Base-by-base conservation (phyloP, 2,888 invertebrate genomes). In the Phortica okadai region DNA sequence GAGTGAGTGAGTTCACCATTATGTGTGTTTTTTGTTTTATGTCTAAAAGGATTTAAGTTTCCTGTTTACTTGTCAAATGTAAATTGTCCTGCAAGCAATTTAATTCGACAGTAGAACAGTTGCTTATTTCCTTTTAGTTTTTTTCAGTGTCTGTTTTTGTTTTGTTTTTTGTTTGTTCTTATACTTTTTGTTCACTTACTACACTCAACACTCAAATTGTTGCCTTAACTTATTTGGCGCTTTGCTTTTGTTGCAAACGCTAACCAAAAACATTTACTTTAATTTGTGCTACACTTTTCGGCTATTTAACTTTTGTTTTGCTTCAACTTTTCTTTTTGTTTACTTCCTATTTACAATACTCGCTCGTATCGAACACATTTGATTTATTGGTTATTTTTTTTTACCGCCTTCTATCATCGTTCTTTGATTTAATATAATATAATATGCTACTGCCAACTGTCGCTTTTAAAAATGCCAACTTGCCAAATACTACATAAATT, bases 261-360 rank as follows among this genome's bases (percentile, higher is more conserved):
- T n/a, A 14, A 25, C 54, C 56, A 72, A 72, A 56, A 33, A 25
- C 44, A 44, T 25, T 73, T 73, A 59, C 59, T 62, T 59, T 73
- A 59, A 73, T 73, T 62, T 73, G 62, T 73, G 62, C 73, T 50
- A 50, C 10, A 16, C 62, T 45, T 33, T 58, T 73, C 58, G 59
- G 59, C 73, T 73, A 59, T 73, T 44, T 21, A 45, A 1, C 58
- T 54, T 73, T 59, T 69, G 11, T 33, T 41, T 21, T 54, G 11
- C 14, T 8, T 74, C 21, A 16, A 7, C 14, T 54, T 58, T 16
- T 59, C 1, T 21, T 21, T 21, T 1, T 21, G 21, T 21, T 42
- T 6, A 59, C 72, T 56, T 70, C n/a, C n/a, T 77, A 75, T 76
- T 74, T 74, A 76, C 76, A 76, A 74, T 58, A 77, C 73, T 58